Evolutionary conservation across 2,888 invertebrate species (phyloP), one percentile per base, ranked within the genome.

Genomic region (Aphidius colemani): DNA sequence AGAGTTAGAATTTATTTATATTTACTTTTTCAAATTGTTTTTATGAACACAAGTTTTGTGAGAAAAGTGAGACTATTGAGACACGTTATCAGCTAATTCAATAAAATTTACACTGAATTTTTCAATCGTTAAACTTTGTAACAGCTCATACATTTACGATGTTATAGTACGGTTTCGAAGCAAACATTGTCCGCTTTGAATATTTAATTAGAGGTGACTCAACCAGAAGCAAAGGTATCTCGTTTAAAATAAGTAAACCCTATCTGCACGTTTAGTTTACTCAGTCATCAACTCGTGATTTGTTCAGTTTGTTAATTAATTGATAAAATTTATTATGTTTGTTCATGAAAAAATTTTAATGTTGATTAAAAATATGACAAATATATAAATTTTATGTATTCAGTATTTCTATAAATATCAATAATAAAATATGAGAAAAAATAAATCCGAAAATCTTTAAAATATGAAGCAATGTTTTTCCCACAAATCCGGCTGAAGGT

Each of bases 141-240:
- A 53, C 30, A 46, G 11, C 18, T 53, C 48, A 46, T 61, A 61
- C 45, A 10, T 51, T 63, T 63, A 63, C 50, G 18, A 63, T 58
- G 58, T 63, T 59, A 50, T 58, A 63, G 59, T 46, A 59, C 46
- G 58, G 59, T 60, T 67, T 59, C 66, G 61, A 66, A 65, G 68
- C 61, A 61, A 66, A 68, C 65, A 63, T 64, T 66, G 66, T 67
- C 71, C 69, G 59, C 62, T 64, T 66, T 66, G 67, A 65, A 70
- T 66, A 69, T 67, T 71, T 69, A 70, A 71, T 71, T 71, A 71
- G 69, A 53, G 59, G 65, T 66, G 69, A 70, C 62, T 69, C 45
- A 50, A 44, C 56, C 61, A 40, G 45, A 45, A 9, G 46, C 49
- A 48, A 53, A 41, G 46, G 50, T 43, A 30, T 53, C 48, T 43